Conservation (phyloP, 2,113 vertebrate species). For the Oxygymnocypris stewartii region DNA sequence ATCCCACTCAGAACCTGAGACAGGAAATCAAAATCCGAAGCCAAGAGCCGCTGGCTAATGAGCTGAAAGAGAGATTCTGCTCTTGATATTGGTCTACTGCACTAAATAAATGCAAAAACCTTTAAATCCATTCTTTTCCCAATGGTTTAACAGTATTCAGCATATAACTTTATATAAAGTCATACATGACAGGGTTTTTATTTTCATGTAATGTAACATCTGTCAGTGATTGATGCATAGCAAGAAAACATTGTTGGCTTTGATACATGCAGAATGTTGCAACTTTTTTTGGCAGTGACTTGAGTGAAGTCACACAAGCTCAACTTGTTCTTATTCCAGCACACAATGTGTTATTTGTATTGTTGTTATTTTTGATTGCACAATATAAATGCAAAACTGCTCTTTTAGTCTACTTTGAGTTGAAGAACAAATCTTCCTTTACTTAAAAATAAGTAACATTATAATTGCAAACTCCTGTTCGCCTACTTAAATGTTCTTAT, state of each 20-base stretch:
- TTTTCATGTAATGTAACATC: not conserved
- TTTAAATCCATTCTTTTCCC: not conserved
- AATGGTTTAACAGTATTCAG: not conserved
- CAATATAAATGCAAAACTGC: not conserved
- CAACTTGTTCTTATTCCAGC: conserved; percentile 16
- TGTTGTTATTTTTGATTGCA: not conserved
- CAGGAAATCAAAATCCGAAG: conserved; percentile 47
- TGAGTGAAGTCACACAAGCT: conserved; percentile 3
- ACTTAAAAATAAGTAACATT: not conserved
- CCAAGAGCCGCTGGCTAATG: conserved; percentile 35
- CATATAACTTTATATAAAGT: not conserved
- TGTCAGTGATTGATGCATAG: not conserved
- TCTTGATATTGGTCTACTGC: conserved; percentile 24
- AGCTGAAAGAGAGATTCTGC: conserved; percentile 28
- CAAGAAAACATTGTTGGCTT: conserved; percentile 4
- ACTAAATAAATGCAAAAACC: not conserved
- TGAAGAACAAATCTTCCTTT: not conserved
- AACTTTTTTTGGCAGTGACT: not conserved
- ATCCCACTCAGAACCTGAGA: conserved; percentile 37
- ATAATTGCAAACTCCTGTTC: not conserved
- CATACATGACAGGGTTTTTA: not conserved
- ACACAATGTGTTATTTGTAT: not conserved
- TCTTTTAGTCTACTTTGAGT: not conserved
- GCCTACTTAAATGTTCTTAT: not conserved
- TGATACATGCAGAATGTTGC: not conserved